A percentile compares a stretch with the other conserved stretches of the same genome.
Evolutionary conservation across 35 echinoderm and acorn worm species (phyloP).

Genomic region (Diadema setosum): DNA sequence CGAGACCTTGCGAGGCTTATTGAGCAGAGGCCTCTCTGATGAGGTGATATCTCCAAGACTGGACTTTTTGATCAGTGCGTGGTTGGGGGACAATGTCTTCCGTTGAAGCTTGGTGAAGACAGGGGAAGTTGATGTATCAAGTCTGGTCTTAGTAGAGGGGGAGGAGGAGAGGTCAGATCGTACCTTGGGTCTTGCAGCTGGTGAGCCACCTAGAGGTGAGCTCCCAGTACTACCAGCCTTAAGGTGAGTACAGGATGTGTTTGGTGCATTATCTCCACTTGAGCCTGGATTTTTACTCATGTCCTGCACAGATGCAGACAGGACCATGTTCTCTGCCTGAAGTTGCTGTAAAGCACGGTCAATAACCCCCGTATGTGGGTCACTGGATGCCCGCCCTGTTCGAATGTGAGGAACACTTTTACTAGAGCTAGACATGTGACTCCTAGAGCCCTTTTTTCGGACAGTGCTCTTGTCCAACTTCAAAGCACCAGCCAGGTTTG

Average conservation of each 20-base stretch:
- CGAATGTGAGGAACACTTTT: not conserved
- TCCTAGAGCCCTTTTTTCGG: not conserved
- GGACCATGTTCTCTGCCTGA: not conserved
- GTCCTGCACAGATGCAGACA: constrained; percentile 25
- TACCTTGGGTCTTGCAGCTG: not conserved
- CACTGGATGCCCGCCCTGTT: constrained; percentile 32
- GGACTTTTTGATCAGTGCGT: not conserved
- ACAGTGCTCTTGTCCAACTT: not conserved
- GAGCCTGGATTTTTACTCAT: not conserved
- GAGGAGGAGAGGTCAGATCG: not conserved
- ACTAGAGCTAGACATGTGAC: not conserved
- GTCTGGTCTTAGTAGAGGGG: not conserved
- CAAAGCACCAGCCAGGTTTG: not conserved
- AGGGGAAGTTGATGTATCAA: not conserved
- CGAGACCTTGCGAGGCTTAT: not conserved
- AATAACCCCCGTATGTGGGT: constrained; percentile 27
- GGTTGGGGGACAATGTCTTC: not conserved
- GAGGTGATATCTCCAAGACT: constrained; percentile 1
- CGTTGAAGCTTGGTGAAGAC: not conserved
- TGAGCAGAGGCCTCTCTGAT: not conserved
- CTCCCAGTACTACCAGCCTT: not conserved
- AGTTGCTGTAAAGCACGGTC: not conserved
- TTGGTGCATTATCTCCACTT: not conserved
- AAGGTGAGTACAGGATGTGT: not conserved
- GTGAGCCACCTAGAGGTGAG: not conserved